Percentiles rank a stretch among this genome's conserved stretches.
Evolutionary conservation across 2,797 vertebrate genomes (phyloP).

Genomic region (Arctocebus calabarensis): DNA sequence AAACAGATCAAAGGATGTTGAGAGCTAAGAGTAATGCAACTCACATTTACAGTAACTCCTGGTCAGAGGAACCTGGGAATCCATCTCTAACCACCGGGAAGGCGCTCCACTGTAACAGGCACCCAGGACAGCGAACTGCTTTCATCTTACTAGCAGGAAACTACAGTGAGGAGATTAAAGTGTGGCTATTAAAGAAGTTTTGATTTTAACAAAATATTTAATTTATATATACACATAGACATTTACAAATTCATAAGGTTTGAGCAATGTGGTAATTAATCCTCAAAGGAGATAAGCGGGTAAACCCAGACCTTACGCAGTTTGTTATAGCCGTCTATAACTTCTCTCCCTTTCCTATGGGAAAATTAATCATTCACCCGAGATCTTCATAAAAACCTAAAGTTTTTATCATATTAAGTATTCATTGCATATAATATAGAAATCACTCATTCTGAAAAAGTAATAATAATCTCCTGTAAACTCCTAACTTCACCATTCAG

Average conservation of each 20-base stretch:
- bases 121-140: slow-evolving; percentile 37
- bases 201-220: background rate
- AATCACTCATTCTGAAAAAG: slow-evolving; percentile 10
- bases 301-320: background rate
- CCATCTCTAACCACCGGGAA: slow-evolving; percentile 34
- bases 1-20: slow-evolving; percentile 75
- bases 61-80: slow-evolving; percentile 65
- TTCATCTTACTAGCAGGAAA: slow-evolving; percentile 73
- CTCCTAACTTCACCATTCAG: background rate
- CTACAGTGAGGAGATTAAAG: slow-evolving; percentile 30
- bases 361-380: background rate
- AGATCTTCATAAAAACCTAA: slow-evolving; percentile 23
- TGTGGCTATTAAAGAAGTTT: slow-evolving; percentile 24
- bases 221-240: background rate
- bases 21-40: slow-evolving; percentile 72
- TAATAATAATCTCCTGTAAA: background rate
- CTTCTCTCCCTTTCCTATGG: background rate
- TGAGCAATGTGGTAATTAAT: slow-evolving; percentile 18
- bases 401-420: background rate
- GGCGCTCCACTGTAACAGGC: slow-evolving; percentile 31
- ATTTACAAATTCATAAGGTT: slow-evolving; percentile 20
- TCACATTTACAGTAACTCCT: slow-evolving; percentile 63
- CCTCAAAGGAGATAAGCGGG: slow-evolving; percentile 29
- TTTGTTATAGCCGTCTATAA: background rate
- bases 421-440: background rate